Base-by-base conservation (phyloP, 2,797 vertebrate species). In the Tachyglossus aculeatus region DNA sequence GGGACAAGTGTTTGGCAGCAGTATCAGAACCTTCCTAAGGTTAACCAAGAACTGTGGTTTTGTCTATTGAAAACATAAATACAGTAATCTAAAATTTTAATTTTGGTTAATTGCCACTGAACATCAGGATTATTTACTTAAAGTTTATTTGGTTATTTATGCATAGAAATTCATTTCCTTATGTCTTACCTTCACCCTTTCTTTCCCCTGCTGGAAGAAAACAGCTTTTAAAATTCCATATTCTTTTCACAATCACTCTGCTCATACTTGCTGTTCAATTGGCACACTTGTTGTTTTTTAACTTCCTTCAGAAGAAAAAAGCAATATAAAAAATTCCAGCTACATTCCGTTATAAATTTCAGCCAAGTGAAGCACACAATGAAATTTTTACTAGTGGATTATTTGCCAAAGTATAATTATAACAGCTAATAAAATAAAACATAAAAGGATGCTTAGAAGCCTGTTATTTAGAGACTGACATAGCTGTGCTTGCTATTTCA, bases 371-470 rank as follows among this genome's bases (percentile, higher is more conserved):
- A 75, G 61, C 53, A 75, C 80, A 58, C 54, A 82, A 12, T 82
- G 38, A 83, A 83, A 78, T 43, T 58, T 83, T 85, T 73, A 82
- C 75, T 69, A 53, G 69, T 68, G 83, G 78, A 82, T 72, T 69
- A 84, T 54, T 62, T 71, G 50, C 39, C 44, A 77, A 80, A 80
- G 79, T 78, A 48, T 52, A 65, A 60, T 53, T 67, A 56, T 10
- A 80, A 41, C 1, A 1, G 74, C 82, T 82, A 75, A 60, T 54
- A 39, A 78, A 74, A 32, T 39, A 52, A 78, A 80, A 58, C 29
- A 68, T 67, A 50, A 77, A 77, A 80, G 53, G 1, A 3, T 72
- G 36, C 43, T 54, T 77, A 51, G 44, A 61, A 77, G 41, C 43
- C 77, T 22, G 13, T 56, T 41, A 60, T 79, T 70, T 77, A 54